phyloP scores from a whole-genome alignment of 1,140 invertebrate genomes.

The Aphidius ervi region DNA sequence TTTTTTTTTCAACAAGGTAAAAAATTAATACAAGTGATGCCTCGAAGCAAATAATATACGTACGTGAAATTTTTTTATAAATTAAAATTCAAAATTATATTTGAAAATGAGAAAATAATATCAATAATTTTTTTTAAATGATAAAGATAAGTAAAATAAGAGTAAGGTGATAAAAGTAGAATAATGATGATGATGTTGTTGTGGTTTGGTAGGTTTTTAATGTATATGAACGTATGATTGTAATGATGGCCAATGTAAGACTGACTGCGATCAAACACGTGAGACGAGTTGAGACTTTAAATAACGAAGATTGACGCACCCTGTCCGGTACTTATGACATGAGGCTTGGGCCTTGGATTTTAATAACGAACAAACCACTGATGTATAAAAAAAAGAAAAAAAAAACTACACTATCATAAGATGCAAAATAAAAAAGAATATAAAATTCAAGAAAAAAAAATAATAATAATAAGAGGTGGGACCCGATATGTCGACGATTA shows the following conservation, averaged over 20 bases:
- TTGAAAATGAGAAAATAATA: neutral
- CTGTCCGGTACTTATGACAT: constrained; percentile 4
- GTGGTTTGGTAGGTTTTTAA: neutral
- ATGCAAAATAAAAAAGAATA: neutral
- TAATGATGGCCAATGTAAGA: constrained; percentile 2
- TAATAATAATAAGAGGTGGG: neutral
- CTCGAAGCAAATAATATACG: too few relatives aligned
- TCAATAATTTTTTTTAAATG: neutral
- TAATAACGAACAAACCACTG: constrained; percentile 9
- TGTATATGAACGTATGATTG: constrained; percentile 2
- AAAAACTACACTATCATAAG: constrained; percentile 3
- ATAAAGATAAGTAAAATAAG: neutral
- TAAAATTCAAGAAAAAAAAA: constrained; percentile 2
- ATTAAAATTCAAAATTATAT: neutral
- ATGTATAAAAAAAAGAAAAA: neutral
- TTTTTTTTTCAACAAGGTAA: too few relatives aligned
- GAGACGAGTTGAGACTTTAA: constrained; percentile 1
- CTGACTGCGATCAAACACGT: neutral
- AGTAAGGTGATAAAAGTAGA: neutral
- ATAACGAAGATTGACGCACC: constrained; percentile 14
- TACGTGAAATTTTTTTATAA: neutral
- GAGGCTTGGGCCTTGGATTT: constrained; percentile 12
- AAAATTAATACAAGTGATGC: too few relatives aligned
- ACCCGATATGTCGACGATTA: neutral
- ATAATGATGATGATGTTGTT: neutral